Evolutionary conservation across 2,113 vertebrate genomes (phyloP), one percentile per base, ranked within the genome.

Genomic region (Hyperoodon ampullatus): DNA sequence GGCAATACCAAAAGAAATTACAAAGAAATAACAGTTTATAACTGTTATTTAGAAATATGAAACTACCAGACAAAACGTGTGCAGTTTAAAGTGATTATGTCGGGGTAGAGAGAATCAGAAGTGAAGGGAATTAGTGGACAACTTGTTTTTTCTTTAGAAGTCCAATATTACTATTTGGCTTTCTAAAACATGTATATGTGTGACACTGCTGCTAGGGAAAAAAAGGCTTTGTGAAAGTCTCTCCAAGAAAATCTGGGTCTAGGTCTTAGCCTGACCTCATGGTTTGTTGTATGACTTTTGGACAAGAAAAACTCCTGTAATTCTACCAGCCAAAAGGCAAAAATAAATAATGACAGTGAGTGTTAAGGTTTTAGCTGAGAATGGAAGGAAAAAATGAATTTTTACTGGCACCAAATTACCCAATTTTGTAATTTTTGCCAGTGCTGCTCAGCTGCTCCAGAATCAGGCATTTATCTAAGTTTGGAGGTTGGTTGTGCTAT

Each of bases 291-390:
- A 68, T 70, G 53, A 60, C 47, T 95, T 84, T 90, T 35, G 14
- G 26, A 47, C 30, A 70, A 70, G 50, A 35, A 47, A 77, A 85
- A 95, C 33, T 72, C 42, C 68, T 66, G 71, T 50, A 26, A 90
- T 71, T 71, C 30, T 72, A 33, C 19, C 33, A 85, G 33, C 44
- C 53, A 60, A 75, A 85, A 90, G 23, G 68, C 84, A 85, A 85
- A 66, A 84, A 60, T 14, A 66, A 84, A 60, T 14, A 88, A 58
- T 50, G 42, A 74, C 66, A 83, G 58, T 66, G 35, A 84, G 13
- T 65, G 68, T 82, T 90, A 71, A 95, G 10, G n/a, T 30, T 78
- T 95, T 70, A 63, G 55, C 71, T 50, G 53, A 92, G 55, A 87
- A 50, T 42, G 26, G 63, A 44, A 92, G 39, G 44, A 30, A n/a